Percentiles rank a stretch among this genome's conserved stretches.
Conservation (phyloP, 2,888 invertebrate species). For the Poecilus cupreus region DNA sequence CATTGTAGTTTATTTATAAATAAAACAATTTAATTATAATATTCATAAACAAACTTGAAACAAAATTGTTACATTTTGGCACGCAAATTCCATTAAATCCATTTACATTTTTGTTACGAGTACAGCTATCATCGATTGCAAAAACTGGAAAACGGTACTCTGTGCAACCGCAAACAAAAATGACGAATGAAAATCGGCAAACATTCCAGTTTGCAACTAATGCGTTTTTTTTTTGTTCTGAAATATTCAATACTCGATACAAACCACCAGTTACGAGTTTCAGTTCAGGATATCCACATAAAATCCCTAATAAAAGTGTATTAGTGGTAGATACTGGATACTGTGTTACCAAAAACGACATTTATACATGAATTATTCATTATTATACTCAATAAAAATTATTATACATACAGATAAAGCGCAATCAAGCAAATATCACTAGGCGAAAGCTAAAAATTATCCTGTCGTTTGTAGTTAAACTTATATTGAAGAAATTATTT, state of each 20-base stretch:
- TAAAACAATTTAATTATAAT: too few relatives aligned
- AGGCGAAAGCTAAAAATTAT: too few relatives aligned
- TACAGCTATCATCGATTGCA: constrained; percentile 5
- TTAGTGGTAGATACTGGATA: neutral
- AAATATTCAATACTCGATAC: constrained; percentile 31
- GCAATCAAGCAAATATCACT: too few relatives aligned
- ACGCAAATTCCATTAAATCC: neutral
- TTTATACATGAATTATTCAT: neutral
- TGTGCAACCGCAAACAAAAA: neutral
- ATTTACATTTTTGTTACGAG: constrained; percentile 4
- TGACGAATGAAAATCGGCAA: constrained; percentile 19
- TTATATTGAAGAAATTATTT: too few relatives aligned
- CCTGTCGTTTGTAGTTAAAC: too few relatives aligned
- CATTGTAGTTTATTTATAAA: too few relatives aligned
- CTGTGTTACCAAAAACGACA: neutral
- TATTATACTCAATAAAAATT: neutral
- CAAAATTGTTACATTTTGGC: neutral
- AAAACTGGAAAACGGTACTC: neutral
- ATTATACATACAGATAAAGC: neutral
- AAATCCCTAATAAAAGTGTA: constrained; percentile 18
- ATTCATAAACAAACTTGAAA: neutral
- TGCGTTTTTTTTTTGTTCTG: constrained; percentile 16
- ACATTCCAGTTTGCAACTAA: constrained; percentile 19
- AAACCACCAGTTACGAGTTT: constrained; percentile 18
- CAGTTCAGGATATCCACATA: neutral